Base-by-base conservation (phyloP, 2,797 vertebrate species). In the Perodicticus potto region DNA sequence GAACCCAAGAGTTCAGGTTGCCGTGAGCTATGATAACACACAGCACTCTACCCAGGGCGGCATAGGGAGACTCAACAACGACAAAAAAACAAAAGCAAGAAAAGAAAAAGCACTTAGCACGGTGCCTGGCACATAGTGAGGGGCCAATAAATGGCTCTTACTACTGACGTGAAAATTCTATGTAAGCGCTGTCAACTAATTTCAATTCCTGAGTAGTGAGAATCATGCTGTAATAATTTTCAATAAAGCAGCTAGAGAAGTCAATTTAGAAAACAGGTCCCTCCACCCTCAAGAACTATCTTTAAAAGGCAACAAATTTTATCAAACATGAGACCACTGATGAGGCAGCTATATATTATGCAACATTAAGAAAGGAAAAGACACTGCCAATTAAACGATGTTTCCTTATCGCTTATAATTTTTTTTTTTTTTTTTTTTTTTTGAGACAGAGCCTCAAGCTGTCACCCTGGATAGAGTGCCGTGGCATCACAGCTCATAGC, bases 221-320 rank as follows among this genome's bases (percentile, higher is more conserved):
- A 74, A 55, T 81, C 72, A 67, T 40, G 27, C 59, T 49, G 2
- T 16, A 25, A 27, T n/a, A 72, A 43, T 87, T 95, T 84, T 70
- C 86, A 91, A 0, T 37, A 85, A 61, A 88, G 70, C 20, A 34
- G 53, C 59, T 70, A 80, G 20, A 81, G 14, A 40, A 20, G 85
- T 80, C 22, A 73, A 61, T 13, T 83, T 34, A 81, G 61, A 88
- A 78, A 76, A 57, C 16, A 49, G 43, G 49, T 63, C 85, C 43
- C 55, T 67, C 17, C 29, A 45, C 9, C 16, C 73, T 92, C 23
- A 61, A 14, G 25, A 83, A 43, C 63, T 37, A 27, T 63, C 32
- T 85, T 94, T 89, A 92, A 43, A 77, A 88, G 92, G 40, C 13
- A 82, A 57, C 77, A 73, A 55, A 95, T 59, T 76, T 25, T 32